These are phyloP conservation scores for Spisula solida DNA, from an alignment of 2,888 invertebrate genomes.

Conservation along the genomic window DNA sequence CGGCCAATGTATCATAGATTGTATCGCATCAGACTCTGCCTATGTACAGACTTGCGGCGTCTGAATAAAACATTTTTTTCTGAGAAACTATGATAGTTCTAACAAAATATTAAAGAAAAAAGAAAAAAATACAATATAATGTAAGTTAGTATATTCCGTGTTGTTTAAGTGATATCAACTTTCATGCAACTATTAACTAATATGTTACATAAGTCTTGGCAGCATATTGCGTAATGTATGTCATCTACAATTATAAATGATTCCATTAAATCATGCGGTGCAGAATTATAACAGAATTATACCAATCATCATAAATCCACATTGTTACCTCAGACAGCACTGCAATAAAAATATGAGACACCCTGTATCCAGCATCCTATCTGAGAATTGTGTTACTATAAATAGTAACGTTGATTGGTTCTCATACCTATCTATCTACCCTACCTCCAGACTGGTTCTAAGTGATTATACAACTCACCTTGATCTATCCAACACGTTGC, in stretches of 20 bases:
- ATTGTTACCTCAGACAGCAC: background rate
- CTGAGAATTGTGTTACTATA: conserved; percentile 42
- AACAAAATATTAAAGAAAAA: too few species aligned
- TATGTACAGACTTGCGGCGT: too few species aligned
- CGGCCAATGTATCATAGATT: too few species aligned
- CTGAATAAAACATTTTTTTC: too few species aligned
- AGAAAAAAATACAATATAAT: too few species aligned
- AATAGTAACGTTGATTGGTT: conserved; percentile 37
- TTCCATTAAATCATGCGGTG: background rate
- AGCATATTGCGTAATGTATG: background rate
- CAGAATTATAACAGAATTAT: background rate
- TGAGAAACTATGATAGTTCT: too few species aligned
- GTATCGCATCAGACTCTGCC: too few species aligned
- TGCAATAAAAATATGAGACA: background rate
- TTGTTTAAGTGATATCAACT: too few species aligned
- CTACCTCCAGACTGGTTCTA: conserved; percentile 40
- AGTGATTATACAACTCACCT: conserved; percentile 41
- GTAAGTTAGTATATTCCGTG: too few species aligned
- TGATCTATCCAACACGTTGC: conserved; percentile 31
- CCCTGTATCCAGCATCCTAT: conserved; percentile 43
- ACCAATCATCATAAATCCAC: background rate
- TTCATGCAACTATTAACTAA: too few species aligned
- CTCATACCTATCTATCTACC: conserved; percentile 40
- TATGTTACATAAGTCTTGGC: background rate
- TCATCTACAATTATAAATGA: background rate